Percentiles rank a stretch among this genome's conserved stretches.
Evolutionary conservation across 2,797 vertebrate genomes (phyloP).

Genomic region (Astyanax mexicanus): DNA sequence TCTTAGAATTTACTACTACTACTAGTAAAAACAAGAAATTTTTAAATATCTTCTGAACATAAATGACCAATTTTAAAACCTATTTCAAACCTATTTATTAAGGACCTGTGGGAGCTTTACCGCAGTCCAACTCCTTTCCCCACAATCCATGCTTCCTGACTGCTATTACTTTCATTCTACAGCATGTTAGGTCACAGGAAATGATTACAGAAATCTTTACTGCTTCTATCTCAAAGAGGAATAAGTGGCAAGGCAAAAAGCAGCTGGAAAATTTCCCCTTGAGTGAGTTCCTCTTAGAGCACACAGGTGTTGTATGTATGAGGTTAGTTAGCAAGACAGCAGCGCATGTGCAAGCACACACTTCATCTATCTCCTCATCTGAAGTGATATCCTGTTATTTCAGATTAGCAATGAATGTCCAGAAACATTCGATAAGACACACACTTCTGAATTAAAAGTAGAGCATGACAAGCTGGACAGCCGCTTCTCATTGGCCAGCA

Average conservation of each 20-base stretch:
- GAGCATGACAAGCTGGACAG: neutral
- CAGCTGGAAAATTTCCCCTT: neutral
- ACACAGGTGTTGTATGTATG: neutral
- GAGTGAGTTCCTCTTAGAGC: slow-evolving; percentile 17
- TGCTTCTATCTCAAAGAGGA: neutral
- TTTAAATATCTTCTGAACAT: no score
- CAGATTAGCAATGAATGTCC: neutral
- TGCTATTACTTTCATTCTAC: neutral
- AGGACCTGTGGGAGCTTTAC: no score
- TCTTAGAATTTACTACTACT: no score
- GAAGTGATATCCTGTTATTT: neutral
- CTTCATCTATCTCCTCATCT: neutral
- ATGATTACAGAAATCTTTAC: neutral
- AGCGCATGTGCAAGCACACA: neutral
- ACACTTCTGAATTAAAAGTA: neutral
- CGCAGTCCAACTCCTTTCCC: neutral
- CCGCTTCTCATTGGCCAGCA: neutral
- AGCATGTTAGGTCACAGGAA: slow-evolving; percentile 23
- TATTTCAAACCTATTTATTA: no score
- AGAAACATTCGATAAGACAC: neutral
- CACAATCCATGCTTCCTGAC: neutral
- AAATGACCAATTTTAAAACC: no score
- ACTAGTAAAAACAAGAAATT: no score
- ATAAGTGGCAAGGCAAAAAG: neutral
- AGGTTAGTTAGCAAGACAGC: neutral